phyloP scores from a whole-genome alignment of 2,888 invertebrate species.

The Aricia artaxerxes region DNA sequence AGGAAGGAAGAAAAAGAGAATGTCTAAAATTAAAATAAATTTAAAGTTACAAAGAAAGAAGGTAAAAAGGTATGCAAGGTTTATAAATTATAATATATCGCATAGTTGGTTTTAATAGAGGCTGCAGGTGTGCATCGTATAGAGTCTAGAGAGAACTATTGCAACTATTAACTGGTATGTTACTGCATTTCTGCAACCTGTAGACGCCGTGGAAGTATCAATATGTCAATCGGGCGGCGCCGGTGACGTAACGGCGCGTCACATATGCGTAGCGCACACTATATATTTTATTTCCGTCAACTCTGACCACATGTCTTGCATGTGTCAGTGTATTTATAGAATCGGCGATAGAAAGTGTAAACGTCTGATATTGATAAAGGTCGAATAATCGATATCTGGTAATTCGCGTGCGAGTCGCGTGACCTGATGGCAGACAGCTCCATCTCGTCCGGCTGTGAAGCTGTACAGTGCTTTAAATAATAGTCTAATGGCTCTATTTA shows the following conservation, averaged over 20 bases:
- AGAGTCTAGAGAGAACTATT: not conserved
- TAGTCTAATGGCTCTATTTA: not conserved
- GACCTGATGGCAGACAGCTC: not conserved
- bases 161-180: not conserved
- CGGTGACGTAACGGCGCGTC: conserved; percentile 66
- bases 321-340: conserved; percentile 65
- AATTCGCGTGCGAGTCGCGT: conserved; percentile 28
- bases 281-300: conserved; percentile 57
- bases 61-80: no score
- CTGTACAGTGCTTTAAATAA: not conserved
- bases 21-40: not conserved
- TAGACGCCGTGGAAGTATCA: conserved; percentile 19
- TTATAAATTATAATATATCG: not conserved
- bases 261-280: conserved; percentile 61
- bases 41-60: not conserved
- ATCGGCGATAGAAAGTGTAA: conserved; percentile 54
- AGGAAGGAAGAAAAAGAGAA: no score
- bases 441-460: not conserved
- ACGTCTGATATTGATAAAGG: conserved; percentile 27
- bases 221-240: conserved; percentile 41
- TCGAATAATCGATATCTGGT: conserved; percentile 22
- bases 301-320: conserved; percentile 66
- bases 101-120: not conserved
- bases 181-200: conserved; percentile 1
- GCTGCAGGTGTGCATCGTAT: not conserved